Evolutionary conservation across 1,140 invertebrate genomes (phyloP).

Genomic region (Caerostris darwini): DNA sequence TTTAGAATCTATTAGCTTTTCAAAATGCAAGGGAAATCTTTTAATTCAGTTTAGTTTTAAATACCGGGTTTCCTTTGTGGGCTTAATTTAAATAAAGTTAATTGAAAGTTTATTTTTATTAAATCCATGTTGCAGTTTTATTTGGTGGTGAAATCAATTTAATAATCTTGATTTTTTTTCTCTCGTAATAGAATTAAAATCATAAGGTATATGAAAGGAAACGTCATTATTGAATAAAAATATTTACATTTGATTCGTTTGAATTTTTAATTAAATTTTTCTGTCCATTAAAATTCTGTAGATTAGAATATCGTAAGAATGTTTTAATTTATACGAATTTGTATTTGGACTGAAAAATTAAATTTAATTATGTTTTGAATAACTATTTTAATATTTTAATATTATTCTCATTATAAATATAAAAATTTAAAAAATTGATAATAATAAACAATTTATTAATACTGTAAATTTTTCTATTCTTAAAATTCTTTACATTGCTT

Average conservation of each 20-base stretch:
- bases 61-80: neutral
- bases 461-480: too few relatives aligned
- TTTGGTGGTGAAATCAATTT: neutral
- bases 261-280: neutral
- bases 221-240: too few relatives aligned
- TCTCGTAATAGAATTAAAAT: neutral
- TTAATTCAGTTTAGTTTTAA: neutral
- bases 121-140: neutral
- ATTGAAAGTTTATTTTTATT: neutral
- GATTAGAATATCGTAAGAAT: too few relatives aligned
- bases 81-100: neutral
- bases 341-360: too few relatives aligned
- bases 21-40: neutral
- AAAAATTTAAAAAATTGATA: too few relatives aligned
- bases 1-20: slow-evolving; percentile 2
- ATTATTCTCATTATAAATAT: too few relatives aligned
- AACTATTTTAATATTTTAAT: too few relatives aligned
- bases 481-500: too few relatives aligned
- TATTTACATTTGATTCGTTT: neutral
- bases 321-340: too few relatives aligned
- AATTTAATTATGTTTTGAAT: too few relatives aligned
- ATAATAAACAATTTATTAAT: too few relatives aligned
- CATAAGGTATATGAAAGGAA: too few relatives aligned
- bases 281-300: neutral
- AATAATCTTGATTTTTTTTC: neutral